These are phyloP conservation scores for Myotis planiceps DNA, from an alignment of 2,797 vertebrate genomes.

Conservation along the genomic window DNA sequence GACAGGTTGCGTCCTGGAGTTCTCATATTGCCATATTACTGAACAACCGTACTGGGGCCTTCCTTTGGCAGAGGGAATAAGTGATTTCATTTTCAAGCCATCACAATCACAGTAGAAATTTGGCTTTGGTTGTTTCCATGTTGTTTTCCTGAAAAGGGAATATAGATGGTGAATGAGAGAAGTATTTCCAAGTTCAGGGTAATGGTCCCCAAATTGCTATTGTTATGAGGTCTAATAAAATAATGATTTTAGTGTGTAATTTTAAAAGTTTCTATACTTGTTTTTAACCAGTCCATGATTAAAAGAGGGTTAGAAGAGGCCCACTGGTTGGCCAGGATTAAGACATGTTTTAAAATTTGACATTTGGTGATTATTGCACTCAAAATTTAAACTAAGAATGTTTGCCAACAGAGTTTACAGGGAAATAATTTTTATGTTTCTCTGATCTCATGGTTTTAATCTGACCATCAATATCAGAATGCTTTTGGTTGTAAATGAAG, in stretches of 20 bases:
- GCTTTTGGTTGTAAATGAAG: conserved; percentile 18
- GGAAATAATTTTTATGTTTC: not conserved
- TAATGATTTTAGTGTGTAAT: not conserved
- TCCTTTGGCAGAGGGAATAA: not conserved
- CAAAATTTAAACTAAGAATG: conserved; percentile 20
- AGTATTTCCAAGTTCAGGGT: not conserved
- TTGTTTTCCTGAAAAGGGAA: not conserved
- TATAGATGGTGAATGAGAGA: not conserved
- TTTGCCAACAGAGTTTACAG: not conserved
- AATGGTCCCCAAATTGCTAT: not conserved
- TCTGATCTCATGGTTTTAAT: not conserved
- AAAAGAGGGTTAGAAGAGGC: not conserved
- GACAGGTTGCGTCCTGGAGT: not conserved
- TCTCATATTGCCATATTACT: not conserved
- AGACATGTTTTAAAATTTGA: not conserved
- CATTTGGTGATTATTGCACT: not conserved
- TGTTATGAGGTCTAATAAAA: not conserved
- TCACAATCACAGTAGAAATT: not conserved
- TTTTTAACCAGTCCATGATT: not conserved
- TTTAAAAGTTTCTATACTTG: not conserved
- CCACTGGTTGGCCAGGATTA: not conserved
- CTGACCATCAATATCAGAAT: not conserved
- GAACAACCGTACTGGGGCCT: not conserved
- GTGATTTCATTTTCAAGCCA: not conserved
- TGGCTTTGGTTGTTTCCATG: not conserved